A percentile compares a stretch with the other conserved stretches of the same genome.
Conservation (phyloP, 2,888 invertebrate genomes). For the Sepioteuthis lessoniana region DNA sequence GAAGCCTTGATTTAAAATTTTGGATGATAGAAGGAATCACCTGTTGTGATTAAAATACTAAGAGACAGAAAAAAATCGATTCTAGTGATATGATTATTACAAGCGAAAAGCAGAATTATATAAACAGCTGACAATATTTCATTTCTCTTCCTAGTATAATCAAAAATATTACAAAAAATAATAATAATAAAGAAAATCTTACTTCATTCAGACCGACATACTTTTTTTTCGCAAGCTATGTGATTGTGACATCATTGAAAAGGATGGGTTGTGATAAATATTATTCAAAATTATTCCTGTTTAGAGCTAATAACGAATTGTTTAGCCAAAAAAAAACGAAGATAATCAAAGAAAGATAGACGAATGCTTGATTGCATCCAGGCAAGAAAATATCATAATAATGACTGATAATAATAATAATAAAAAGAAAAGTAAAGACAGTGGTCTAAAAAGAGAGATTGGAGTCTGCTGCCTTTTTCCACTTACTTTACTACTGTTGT, state of each 20-base stretch:
- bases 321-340: not conserved
- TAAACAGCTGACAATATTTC: not conserved
- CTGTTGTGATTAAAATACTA: not conserved
- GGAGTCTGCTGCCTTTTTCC: not conserved
- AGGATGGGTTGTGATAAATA: slow-evolving; percentile 33
- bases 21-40: not conserved
- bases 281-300: not conserved
- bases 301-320: too few relatives aligned
- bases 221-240: not conserved
- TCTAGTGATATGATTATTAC: not conserved
- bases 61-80: not conserved
- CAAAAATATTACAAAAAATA: not conserved
- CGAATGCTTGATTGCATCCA: not conserved
- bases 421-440: not conserved
- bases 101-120: not conserved
- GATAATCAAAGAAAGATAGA: not conserved
- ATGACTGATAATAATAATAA: not conserved
- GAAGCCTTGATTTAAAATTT: not conserved
- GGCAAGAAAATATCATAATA: not conserved
- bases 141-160: not conserved
- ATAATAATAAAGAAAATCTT: not conserved
- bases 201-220: slow-evolving; percentile 6
- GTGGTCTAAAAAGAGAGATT: slow-evolving; percentile 16
- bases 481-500: slow-evolving; percentile 33
- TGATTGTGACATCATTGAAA: not conserved